phyloP scores from a whole-genome alignment of 2,797 vertebrate species.

The Distichodus sexfasciatus region DNA sequence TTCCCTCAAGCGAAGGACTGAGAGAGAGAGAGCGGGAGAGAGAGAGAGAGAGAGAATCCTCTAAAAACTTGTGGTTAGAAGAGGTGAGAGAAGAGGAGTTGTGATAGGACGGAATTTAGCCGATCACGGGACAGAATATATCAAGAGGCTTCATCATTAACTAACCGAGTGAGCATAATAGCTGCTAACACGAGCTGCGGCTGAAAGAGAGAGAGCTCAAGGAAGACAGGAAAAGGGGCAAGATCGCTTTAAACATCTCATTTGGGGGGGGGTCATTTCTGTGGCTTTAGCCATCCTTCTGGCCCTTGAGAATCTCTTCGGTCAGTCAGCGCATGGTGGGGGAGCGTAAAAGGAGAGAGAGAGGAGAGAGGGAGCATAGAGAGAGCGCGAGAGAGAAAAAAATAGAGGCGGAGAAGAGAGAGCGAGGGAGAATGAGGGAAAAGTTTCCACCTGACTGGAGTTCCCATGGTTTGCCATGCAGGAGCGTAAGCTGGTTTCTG shows the following conservation, averaged over 20 bases:
- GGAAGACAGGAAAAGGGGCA: constrained; percentile 40
- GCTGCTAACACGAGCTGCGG: constrained; percentile 85
- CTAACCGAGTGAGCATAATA: constrained; percentile 81
- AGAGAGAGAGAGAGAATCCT: constrained; percentile 17
- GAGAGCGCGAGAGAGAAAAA: constrained; percentile 30
- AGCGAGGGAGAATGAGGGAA: constrained; percentile 62
- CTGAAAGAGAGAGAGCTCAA: constrained; percentile 59
- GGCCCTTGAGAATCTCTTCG: constrained; percentile 87
- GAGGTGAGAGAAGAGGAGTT: constrained; percentile 57
- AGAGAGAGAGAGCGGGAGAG: constrained; percentile 17
- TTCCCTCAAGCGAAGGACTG: not conserved
- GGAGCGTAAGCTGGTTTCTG: constrained; percentile 99
- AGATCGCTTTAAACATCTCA: constrained; percentile 96
- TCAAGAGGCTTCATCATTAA: constrained; percentile 91
- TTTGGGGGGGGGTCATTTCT: constrained; percentile 84
- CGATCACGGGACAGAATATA: constrained; percentile 70
- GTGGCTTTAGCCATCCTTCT: constrained; percentile 82
- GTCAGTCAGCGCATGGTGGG: constrained; percentile 48
- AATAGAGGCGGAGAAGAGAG: constrained; percentile 49
- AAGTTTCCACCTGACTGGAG: constrained; percentile 99
- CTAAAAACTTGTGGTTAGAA: constrained; percentile 27
- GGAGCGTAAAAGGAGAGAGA: constrained; percentile 22
- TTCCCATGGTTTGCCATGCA: constrained; percentile 99
- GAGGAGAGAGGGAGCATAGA: not conserved
- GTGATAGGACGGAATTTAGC: constrained; percentile 1